Evolutionary conservation across 2,888 invertebrate genomes (phyloP).

Genomic region (Slavum lentiscoides): DNA sequence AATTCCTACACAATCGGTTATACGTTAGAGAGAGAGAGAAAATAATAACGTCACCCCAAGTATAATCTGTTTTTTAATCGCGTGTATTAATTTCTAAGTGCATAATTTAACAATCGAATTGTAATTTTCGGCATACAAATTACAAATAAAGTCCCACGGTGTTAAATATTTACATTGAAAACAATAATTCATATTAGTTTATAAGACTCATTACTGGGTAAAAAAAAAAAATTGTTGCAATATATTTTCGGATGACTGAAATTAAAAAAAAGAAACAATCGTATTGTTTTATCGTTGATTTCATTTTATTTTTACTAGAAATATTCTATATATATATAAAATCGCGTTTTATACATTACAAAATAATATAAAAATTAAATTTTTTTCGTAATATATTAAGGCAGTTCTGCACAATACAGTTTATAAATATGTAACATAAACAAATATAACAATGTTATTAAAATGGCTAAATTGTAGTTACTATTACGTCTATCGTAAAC

Average conservation of each 20-base stretch:
- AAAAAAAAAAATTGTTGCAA: background rate
- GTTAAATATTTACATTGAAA: background rate
- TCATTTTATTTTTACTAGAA: slow-evolving; percentile 16
- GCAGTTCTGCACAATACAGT: slow-evolving; percentile 4
- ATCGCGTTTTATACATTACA: background rate
- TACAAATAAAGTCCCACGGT: background rate
- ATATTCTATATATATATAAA: background rate
- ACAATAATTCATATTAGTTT: background rate
- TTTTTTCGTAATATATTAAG: background rate
- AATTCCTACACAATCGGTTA: background rate
- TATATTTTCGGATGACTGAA: background rate
- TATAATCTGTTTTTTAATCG: background rate
- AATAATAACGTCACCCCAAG: background rate
- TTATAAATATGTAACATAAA: background rate
- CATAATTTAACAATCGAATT: background rate
- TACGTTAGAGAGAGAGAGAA: background rate
- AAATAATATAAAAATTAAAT: slow-evolving; percentile 26
- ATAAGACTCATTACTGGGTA: background rate
- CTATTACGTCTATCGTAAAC: background rate
- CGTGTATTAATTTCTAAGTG: background rate
- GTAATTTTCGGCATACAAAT: background rate
- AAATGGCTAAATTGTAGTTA: background rate
- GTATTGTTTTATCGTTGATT: background rate
- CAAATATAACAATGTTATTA: slow-evolving; percentile 12
- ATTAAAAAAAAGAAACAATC: background rate